Base-by-base conservation (phyloP, 1,140 invertebrate genomes). In the Nasonia giraulti region DNA sequence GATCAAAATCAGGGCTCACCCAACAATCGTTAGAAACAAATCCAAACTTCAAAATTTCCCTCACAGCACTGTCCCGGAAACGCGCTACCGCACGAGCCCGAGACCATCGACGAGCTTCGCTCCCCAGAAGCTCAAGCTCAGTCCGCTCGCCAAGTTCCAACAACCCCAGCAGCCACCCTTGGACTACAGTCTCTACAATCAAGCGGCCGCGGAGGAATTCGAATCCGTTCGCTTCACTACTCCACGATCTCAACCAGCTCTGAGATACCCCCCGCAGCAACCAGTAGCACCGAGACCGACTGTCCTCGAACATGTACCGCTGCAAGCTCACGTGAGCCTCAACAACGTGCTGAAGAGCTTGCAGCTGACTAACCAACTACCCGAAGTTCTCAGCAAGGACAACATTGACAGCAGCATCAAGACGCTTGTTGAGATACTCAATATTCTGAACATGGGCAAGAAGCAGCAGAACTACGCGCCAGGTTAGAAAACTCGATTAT, bases 321-420 rank as follows among this genome's bases (percentile, higher is more conserved):
- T 40, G 31, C 68, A 33, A 12, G 31, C 27, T 4, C 73, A 50
- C 11, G 75, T 83, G 8, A 89, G 88, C 50, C 83, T 91, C 12
- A 87, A 91, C 44, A 90, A 92, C 47, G 91, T 93, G 79, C 82
- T 92, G 10, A 92, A 93, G 50, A 95, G 96, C 69, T 92, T 97
- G 6, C 96, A 96, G 87, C 91, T 96, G 6, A 95, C 95, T 84
- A 96, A 97, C 91, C 94, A 95, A 50, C 91, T 97, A 75, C 96
- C 96, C 1, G 95, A 96, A 86, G 95, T 94, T 14, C 93, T 97
- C 3, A 96, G 95, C 37, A 94, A 94, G 55, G 95, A 96, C 82
- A 97, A 97, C 88, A 95, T 97, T 40, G 96, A 96, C 83, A 95
- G 95, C 68, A 97, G 96, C 69, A 96, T 97, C 47, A 95, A 95